Evolutionary conservation across 2,113 vertebrate species (phyloP), one percentile per base, ranked within the genome.

Genomic region (Seriola quinqueradiata): DNA sequence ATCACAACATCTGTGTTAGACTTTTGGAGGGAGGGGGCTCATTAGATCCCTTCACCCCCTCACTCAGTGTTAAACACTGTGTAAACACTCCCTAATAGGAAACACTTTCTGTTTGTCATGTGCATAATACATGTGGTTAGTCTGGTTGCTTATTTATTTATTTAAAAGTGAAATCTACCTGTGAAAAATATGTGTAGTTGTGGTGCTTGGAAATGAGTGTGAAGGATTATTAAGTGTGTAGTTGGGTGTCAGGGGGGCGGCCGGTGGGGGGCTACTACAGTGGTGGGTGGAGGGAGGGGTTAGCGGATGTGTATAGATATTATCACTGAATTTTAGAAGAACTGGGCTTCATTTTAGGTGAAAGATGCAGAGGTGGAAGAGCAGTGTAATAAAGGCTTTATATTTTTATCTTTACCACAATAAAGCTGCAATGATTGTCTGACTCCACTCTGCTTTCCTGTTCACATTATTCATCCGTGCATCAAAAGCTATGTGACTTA

Each of bases 171-270:
- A 76, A 57, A 67, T 11, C 38, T 44, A 16, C 52, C 38, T 57
- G 48, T 66, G 34, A 65, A 75, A 25, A 65, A 19, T 36, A n/a
- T 34, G 17, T 46, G 38, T 34, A n/a, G 54, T 34, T 70, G 34
- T 40, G 36, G 54, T 64, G 72, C 46, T 10, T 42, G 34, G n/a
- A 46, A 42, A 42, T 40, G n/a, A 50, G 19, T 40, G 59, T 63
- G 58, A 63, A 63, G 3, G 46, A 63, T 38, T 52, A 52, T 50
- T 36, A 34, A 25, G 5, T 28, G 40, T 42, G 28, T 28, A 28
- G 28, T 28, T 28, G 28, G 28, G 2, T 2, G 2, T 28, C 28
- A 28, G 28, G 28, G 38, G 38, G 38, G 38, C 38, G 25, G 25
- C 2, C 25, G 2, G 25, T 28, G 8, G 38, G 38, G 38, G 38